Percentiles rank a stretch among this genome's conserved stretches.
These are phyloP conservation scores for Micromussa lordhowensis DNA, from an alignment of 92 coral and sea anemone species.

Conservation along the genomic window DNA sequence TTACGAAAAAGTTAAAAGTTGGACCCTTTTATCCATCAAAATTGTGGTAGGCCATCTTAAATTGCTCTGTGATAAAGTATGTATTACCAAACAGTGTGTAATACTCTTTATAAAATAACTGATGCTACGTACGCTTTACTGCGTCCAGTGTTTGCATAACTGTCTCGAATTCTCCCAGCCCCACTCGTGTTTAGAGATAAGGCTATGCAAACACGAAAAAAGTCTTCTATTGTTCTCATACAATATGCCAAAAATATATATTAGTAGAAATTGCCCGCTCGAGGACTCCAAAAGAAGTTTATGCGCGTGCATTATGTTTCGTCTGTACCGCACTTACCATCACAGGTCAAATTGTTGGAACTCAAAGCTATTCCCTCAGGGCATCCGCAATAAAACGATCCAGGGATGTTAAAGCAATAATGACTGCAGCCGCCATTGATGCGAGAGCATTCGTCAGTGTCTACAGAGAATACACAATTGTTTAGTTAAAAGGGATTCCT, in stretches of 20 bases:
- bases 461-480: neutral
- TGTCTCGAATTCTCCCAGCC: neutral
- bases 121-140: too few species aligned
- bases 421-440: constrained; percentile 15
- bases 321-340: neutral
- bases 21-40: too few species aligned
- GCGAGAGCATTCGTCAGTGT: neutral
- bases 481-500: neutral
- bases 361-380: neutral
- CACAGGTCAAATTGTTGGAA: constrained; percentile 10
- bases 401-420: neutral
- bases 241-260: neutral
- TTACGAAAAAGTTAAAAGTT: too few species aligned
- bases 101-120: too few species aligned
- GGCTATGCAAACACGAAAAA: neutral
- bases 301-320: neutral
- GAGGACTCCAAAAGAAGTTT: neutral
- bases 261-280: neutral
- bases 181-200: neutral
- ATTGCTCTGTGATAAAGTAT: too few species aligned
- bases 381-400: constrained; percentile 1
- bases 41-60: too few species aligned
- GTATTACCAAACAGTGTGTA: too few species aligned
- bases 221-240: neutral
- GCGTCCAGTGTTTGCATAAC: neutral